Evolutionary conservation across 2,888 invertebrate species (phyloP), one percentile per base, ranked within the genome.

Genomic region (Caenorhabditis zanzibari): DNA sequence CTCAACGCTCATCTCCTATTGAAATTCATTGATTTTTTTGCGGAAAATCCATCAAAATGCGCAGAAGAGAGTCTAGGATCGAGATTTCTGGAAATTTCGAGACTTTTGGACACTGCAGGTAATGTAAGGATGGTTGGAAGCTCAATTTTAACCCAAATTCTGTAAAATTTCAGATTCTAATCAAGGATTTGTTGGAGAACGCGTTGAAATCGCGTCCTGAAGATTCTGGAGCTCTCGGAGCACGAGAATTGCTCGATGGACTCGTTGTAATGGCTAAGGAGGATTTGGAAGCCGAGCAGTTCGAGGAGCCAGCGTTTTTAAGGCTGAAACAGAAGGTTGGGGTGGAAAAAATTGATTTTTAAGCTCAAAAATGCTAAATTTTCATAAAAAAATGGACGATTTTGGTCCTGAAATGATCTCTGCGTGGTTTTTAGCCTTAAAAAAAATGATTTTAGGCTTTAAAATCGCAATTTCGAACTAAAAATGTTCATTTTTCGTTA

Each of bases 111-210:
- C 1, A 24, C 3, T 28, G 74, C 66, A 56, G 56, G 26, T 47
- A 64, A 71, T 54, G 81, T 75, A 47, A 61, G 72, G 7, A n/a
- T 16, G 28, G 22, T 1, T 2, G 5, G n/a, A 3, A 5, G 6
- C 22, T 41, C 19, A n/a, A 28, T 35, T 1, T 19, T 12, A 26
- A 49, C 0, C 16, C 1, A 2, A 58, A 5, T 19, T 44, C 2
- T 19, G n/a, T n/a, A n/a, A n/a, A n/a, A n/a, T 69, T 80, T 49
- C 44, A 81, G 80, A 16, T 75, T 19, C 0, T 64, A 26, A 52
- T 81, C 5, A 81, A 81, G 28, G 75, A 81, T 64, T 49, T 75
- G 24, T 12, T 81, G 14, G 75, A 76, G 28, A 59, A 56, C 19
- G 75, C 75, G 6, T 14, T 38, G 9, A 64, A 74, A 1, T 38